Evolutionary conservation across 2,888 invertebrate species (phyloP).

Genomic region (Microdon myrmicae): DNA sequence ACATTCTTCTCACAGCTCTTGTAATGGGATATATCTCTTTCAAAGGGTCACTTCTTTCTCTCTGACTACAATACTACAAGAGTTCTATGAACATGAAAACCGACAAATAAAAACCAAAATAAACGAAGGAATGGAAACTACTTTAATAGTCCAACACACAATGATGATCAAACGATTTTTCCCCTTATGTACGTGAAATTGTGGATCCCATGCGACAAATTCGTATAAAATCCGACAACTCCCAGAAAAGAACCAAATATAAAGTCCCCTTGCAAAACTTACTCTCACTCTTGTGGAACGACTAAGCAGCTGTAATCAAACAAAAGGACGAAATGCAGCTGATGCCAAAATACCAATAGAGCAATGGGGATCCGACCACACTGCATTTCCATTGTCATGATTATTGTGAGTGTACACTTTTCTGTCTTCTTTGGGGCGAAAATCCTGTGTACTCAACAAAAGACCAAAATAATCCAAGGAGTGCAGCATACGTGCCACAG

Average conservation of each 20-base stretch:
- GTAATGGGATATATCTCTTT: constrained; percentile 45
- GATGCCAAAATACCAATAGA: constrained; percentile 54
- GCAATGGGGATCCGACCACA: constrained; percentile 22
- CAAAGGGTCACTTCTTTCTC: constrained; percentile 19
- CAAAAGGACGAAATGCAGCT: constrained; percentile 52
- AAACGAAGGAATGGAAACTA: constrained; percentile 39
- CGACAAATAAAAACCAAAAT: constrained; percentile 2
- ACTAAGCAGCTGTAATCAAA: constrained; percentile 32
- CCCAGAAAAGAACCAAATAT: constrained; percentile 21
- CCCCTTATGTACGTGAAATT: constrained; percentile 22
- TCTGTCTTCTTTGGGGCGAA: constrained; percentile 33
- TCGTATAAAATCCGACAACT: constrained; percentile 22
- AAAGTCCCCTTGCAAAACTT: constrained; percentile 5
- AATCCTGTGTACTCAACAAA: background rate
- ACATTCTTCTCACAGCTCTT: constrained; percentile 20
- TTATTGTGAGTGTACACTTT: constrained; percentile 48
- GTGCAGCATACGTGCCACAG: constrained; percentile 20
- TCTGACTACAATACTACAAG: constrained; percentile 34
- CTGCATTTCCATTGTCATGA: constrained; percentile 43
- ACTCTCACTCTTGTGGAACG: constrained; percentile 2
- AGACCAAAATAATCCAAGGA: background rate
- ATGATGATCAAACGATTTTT: constrained; percentile 48
- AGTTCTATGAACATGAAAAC: constrained; percentile 19
- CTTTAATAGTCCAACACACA: constrained; percentile 49
- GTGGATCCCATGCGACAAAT: constrained; percentile 32